Evolutionary conservation across 2,113 vertebrate species (phyloP), one percentile per base, ranked within the genome.

Genomic region (Calyptomena viridis): DNA sequence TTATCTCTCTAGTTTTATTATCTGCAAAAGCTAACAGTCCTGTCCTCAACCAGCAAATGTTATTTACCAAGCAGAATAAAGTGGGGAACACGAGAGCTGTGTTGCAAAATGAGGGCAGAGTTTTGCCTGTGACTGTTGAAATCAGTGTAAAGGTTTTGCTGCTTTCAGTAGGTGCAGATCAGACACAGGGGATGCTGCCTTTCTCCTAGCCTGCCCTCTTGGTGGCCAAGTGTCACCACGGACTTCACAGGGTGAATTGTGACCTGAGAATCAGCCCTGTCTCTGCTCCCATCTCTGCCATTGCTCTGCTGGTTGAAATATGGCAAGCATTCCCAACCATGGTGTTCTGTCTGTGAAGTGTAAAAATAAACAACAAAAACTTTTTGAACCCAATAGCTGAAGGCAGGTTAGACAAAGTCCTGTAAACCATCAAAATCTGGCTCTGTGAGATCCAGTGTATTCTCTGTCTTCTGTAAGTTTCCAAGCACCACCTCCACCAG

Each of bases 41-140:
- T 83, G 79, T 93, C 67, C 90, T 91, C 76, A 91, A 53, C 84
- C 93, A 93, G 88, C 63, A 94, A 92, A 96, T 47, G 73, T 30
- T 74, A 94, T 83, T 94, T 94, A 91, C 68, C 64, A 78, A 35
- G 90, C 40, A 88, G 73, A 93, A 95, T 52, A 52, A 84, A 88
- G 75, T 49, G 62, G 71, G 47, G 68, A 75, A 85, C 91, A 90
- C 3, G 6, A 94, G 67, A 39, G 67, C 50, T 74, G 55, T 37
- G n/a, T 31, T 87, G 84, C 44, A 84, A 84, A 93, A 94, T 0
- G 2, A 90, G 52, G 82, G 59, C 39, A 42, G 55, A 82, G 42
- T 58, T 93, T 69, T 86, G 82, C 79, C 72, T 72, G 44, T 0
- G 0, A 46, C 33, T 55, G 47, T 3, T 67, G 72, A 50, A 84